phyloP scores from a whole-genome alignment of 2,113 vertebrate genomes.

The Zosterops pallidus region DNA sequence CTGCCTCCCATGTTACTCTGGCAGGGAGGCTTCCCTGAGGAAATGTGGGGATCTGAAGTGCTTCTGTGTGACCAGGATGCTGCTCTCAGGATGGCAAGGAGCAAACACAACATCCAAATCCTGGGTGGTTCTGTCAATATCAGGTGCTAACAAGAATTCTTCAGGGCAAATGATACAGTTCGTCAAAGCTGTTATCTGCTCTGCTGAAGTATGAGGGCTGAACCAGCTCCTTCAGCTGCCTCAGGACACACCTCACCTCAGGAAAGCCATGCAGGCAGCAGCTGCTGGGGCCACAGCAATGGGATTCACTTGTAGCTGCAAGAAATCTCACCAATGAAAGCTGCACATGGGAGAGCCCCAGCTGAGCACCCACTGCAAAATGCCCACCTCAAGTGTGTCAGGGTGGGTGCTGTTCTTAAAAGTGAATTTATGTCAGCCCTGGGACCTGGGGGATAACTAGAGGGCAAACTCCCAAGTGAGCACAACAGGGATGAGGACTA shows the following conservation, averaged over 20 bases:
- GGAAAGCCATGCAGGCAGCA: not conserved
- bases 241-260: not conserved
- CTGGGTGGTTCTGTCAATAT: not conserved
- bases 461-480: not conserved
- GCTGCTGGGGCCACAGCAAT: not conserved
- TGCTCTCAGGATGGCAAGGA: fast-evolving
- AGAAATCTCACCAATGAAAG: not conserved
- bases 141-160: not conserved
- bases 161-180: not conserved
- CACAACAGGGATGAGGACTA: not conserved
- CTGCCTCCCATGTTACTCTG: fast-evolving
- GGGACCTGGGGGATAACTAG: not conserved
- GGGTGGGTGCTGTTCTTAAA: not conserved
- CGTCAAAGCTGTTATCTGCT: not conserved
- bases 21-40: not conserved
- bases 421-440: not conserved
- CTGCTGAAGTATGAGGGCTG: not conserved
- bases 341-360: not conserved
- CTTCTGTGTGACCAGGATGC: not conserved
- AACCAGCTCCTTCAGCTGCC: not conserved
- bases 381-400: not conserved
- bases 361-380: not conserved
- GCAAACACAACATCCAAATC: not conserved
- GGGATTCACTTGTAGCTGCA: not conserved
- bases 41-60: not conserved